Evolutionary conservation across 2,113 vertebrate genomes (phyloP).

Genomic region (Salminus brasiliensis): DNA sequence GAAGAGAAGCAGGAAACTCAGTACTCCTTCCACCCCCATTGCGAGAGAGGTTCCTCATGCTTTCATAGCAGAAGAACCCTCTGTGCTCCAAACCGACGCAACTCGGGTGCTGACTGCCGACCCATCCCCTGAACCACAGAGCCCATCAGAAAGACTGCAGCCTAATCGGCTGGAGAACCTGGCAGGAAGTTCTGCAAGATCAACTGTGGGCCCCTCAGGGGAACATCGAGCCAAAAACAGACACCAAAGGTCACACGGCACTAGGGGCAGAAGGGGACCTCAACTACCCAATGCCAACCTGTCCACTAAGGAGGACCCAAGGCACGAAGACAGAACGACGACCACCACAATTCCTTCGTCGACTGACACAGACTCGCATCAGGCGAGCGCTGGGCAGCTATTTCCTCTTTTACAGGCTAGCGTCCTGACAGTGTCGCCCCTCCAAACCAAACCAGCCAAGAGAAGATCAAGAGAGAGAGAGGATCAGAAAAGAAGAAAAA

Average conservation of each 20-base stretch:
- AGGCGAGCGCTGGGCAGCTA: neutral
- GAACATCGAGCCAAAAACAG: conserved; percentile 14
- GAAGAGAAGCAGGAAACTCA: conserved; percentile 60
- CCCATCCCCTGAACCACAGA: neutral
- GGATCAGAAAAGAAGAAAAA: conserved; percentile 65
- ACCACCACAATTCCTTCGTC: neutral
- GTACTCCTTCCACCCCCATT: conserved; percentile 15
- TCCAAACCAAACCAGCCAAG: conserved; percentile 57
- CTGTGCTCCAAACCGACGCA: neutral
- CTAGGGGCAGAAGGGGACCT: conserved; percentile 46
- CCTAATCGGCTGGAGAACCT: conserved; percentile 32
- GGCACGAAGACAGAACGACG: conserved; percentile 1
- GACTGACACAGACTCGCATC: conserved; percentile 12
- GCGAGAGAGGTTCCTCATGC: conserved; percentile 22
- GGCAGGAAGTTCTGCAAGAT: conserved; percentile 39
- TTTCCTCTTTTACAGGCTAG: conserved; percentile 29
- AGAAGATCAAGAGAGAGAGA: conserved; percentile 56
- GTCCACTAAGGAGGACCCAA: neutral
- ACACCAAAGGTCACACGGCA: conserved; percentile 42
- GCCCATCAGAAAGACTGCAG: neutral
- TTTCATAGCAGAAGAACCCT: conserved; percentile 30
- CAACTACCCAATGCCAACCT: neutral
- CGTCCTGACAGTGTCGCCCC: conserved; percentile 39
- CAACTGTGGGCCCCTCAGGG: conserved; percentile 26
- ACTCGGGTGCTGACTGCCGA: neutral